Percentiles rank a stretch among this genome's conserved stretches.
These are phyloP conservation scores for Tor tambroides DNA, from an alignment of 2,113 vertebrate genomes.

Conservation along the genomic window DNA sequence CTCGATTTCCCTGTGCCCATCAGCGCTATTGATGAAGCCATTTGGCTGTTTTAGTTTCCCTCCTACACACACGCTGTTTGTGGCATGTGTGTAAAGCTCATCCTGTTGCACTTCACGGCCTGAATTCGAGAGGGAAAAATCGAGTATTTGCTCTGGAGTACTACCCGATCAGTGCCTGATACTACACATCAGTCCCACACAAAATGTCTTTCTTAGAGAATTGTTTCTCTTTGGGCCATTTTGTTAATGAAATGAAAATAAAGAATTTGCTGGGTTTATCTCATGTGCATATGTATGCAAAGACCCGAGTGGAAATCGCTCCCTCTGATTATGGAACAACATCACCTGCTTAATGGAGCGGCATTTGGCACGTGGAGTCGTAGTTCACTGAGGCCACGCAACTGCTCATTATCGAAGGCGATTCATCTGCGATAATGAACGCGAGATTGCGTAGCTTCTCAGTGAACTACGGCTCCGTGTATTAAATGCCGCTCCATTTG, in stretches of 20 bases:
- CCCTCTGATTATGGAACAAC: too few species aligned
- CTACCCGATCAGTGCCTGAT: not conserved
- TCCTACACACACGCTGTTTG: slow-evolving; percentile 18
- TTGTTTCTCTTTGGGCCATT: not conserved
- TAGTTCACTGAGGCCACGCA: too few species aligned
- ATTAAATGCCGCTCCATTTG: too few species aligned
- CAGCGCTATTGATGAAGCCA: slow-evolving; percentile 34
- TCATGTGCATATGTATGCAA: too few species aligned
- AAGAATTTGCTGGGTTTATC: too few species aligned
- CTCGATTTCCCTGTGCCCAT: slow-evolving; percentile 11
- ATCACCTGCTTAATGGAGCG: too few species aligned
- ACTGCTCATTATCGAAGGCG: too few species aligned
- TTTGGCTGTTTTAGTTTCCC: slow-evolving; percentile 26
- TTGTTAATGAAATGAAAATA: not conserved
- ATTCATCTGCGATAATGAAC: too few species aligned
- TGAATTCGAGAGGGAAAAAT: slow-evolving; percentile 24
- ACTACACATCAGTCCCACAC: not conserved
- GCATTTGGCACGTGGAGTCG: too few species aligned
- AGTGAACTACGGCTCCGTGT: too few species aligned
- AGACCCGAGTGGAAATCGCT: too few species aligned
- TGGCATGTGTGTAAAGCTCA: slow-evolving; percentile 7
- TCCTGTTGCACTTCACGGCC: slow-evolving; percentile 7
- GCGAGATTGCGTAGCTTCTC: too few species aligned
- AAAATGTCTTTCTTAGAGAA: not conserved
- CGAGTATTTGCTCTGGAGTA: not conserved